Conservation (phyloP, 2,113 vertebrate species). For the Chaetorhynchus papuensis region DNA sequence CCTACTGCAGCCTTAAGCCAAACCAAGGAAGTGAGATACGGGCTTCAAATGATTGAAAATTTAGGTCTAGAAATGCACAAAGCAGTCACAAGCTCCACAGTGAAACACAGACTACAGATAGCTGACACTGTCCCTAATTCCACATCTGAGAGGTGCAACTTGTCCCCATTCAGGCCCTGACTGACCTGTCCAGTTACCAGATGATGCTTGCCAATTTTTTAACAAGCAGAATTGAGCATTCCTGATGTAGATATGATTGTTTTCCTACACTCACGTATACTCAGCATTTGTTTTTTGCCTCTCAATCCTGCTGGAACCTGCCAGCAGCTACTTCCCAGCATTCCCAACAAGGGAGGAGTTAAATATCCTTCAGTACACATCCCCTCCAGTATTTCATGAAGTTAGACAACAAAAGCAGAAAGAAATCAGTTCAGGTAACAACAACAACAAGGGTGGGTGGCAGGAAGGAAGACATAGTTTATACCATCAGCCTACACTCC, state of each 20-base stretch:
- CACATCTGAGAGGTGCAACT: not conserved
- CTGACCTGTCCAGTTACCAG: not conserved
- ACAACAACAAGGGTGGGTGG: not conserved
- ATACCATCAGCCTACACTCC: not conserved
- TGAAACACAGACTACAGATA: not conserved
- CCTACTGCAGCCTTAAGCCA: not conserved
- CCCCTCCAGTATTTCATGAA: not conserved
- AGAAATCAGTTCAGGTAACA: not conserved
- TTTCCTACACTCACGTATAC: not conserved
- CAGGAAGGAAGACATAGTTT: constrained; percentile 21
- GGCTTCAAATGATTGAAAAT: not conserved
- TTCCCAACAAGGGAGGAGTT: not conserved
- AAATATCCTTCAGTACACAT: not conserved
- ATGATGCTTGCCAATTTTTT: not conserved
- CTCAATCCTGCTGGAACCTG: not conserved
- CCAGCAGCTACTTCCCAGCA: not conserved
- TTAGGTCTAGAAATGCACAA: not conserved
- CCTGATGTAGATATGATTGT: not conserved
- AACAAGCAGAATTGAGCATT: not conserved
- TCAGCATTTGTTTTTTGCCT: not conserved
- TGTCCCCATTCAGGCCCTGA: not conserved
- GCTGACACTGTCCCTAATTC: not conserved
- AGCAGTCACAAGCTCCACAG: not conserved
- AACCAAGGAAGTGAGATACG: not conserved
- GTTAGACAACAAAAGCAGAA: not conserved